These are phyloP conservation scores for Pitangus sulphuratus DNA, from an alignment of 2,797 vertebrate genomes.

Conservation along the genomic window DNA sequence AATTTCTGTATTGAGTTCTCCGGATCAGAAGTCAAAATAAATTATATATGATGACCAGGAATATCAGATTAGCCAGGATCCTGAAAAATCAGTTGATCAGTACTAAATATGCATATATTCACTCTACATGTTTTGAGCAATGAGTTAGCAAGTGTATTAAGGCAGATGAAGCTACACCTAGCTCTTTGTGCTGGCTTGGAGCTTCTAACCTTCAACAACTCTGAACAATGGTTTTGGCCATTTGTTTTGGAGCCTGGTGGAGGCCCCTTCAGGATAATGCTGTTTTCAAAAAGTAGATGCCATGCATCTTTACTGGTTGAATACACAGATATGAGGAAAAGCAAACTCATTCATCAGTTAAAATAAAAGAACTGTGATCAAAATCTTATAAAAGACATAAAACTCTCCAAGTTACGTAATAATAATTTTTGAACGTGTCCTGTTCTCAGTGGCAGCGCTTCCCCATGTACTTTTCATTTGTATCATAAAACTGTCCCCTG, in stretches of 20 bases:
- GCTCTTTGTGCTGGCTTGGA: background rate
- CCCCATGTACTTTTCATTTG: background rate
- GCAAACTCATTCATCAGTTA: background rate
- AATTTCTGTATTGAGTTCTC: background rate
- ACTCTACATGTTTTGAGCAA: background rate
- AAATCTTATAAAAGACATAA: background rate
- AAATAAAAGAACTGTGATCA: background rate
- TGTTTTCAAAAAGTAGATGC: background rate
- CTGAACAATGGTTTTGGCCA: background rate
- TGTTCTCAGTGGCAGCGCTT: background rate
- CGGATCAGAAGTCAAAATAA: background rate
- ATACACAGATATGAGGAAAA: background rate
- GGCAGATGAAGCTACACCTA: background rate
- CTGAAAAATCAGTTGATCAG: background rate
- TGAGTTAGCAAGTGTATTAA: background rate
- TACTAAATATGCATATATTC: background rate
- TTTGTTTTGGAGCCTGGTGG: background rate
- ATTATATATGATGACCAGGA: background rate
- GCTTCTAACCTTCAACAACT: background rate
- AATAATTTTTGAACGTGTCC: background rate
- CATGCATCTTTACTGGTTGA: background rate
- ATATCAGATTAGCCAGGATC: background rate
- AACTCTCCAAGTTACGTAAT: background rate
- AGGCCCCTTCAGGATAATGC: background rate
- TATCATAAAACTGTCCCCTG: background rate